Conservation (phyloP, 2,888 invertebrate genomes). For the Drosophila hamatofila region DNA sequence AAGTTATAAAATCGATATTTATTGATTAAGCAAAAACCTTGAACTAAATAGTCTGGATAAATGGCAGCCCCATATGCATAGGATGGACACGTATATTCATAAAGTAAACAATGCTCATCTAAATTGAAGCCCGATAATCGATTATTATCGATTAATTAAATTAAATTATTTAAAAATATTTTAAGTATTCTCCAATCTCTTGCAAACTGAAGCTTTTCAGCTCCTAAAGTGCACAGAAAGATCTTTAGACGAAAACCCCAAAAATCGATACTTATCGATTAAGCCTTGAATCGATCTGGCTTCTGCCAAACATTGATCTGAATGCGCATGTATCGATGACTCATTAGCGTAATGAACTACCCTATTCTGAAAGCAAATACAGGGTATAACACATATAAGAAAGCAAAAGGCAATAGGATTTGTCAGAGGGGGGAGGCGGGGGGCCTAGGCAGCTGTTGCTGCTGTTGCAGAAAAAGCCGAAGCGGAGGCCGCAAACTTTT, state of each 20-base stretch:
- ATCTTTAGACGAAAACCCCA: fast-evolving
- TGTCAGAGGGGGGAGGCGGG: neutral
- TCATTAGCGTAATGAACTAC: neutral
- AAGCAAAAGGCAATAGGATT: neutral
- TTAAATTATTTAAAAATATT: neutral
- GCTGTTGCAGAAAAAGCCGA: slow-evolving; percentile 19
- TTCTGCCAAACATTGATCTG: neutral
- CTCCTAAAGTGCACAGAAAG: neutral
- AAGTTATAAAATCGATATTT: neutral
- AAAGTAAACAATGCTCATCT: neutral
- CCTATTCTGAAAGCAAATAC: neutral
- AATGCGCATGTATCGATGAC: neutral
- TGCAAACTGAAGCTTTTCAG: too few relatives aligned
- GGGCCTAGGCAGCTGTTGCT: slow-evolving; percentile 15
- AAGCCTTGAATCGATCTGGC: neutral
- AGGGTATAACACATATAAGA: slow-evolving; percentile 16
- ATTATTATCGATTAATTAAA: neutral
- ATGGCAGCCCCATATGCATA: neutral
- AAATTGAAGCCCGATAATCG: neutral
- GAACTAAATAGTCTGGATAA: neutral
- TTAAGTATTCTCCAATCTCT: too few relatives aligned
- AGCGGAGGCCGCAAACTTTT: slow-evolving; percentile 54
- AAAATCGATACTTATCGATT: slow-evolving; percentile 1
- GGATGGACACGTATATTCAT: neutral
- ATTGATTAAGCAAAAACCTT: neutral